Conservation (phyloP, 2,888 invertebrate species). For the Eueremaeus valkanovi region DNA sequence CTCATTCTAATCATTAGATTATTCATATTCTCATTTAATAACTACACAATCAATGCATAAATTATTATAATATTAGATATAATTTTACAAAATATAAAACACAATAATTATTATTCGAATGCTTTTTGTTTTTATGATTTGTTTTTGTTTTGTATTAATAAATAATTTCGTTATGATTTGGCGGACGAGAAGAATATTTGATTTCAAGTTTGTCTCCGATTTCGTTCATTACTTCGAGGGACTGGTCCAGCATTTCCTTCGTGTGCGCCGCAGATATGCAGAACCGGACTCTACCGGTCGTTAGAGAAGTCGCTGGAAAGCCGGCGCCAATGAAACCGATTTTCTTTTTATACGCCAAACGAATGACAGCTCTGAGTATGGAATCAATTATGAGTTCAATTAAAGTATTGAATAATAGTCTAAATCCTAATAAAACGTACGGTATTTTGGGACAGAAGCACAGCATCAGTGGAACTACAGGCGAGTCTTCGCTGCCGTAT, state of each 20-base stretch:
- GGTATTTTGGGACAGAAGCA: conserved; percentile 56
- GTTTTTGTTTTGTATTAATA: too few relatives aligned
- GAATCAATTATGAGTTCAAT: background rate
- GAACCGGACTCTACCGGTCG: conserved; percentile 84
- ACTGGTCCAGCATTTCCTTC: conserved; percentile 84
- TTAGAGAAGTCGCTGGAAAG: conserved; percentile 92
- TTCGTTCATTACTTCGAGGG: conserved; percentile 50
- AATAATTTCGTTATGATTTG: background rate
- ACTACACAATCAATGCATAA: background rate
- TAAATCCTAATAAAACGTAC: conserved; percentile 51
- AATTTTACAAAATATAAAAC: background rate
- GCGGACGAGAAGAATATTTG: conserved; percentile 47
- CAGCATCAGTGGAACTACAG: conserved; percentile 58
- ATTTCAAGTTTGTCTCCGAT: conserved; percentile 51
- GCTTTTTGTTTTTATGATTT: too few relatives aligned
- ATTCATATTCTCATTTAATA: too few relatives aligned
- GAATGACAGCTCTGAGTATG: conserved; percentile 69
- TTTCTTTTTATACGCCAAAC: conserved; percentile 71
- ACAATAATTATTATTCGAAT: too few relatives aligned
- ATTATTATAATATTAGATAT: background rate
- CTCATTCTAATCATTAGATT: too few relatives aligned
- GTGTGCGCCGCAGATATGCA: conserved; percentile 94
- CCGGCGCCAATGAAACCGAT: conserved; percentile 94
- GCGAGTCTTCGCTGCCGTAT: conserved; percentile 58
- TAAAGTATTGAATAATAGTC: background rate